Evolutionary conservation across 2,888 invertebrate genomes (phyloP).

Genomic region (Arge pagana): DNA sequence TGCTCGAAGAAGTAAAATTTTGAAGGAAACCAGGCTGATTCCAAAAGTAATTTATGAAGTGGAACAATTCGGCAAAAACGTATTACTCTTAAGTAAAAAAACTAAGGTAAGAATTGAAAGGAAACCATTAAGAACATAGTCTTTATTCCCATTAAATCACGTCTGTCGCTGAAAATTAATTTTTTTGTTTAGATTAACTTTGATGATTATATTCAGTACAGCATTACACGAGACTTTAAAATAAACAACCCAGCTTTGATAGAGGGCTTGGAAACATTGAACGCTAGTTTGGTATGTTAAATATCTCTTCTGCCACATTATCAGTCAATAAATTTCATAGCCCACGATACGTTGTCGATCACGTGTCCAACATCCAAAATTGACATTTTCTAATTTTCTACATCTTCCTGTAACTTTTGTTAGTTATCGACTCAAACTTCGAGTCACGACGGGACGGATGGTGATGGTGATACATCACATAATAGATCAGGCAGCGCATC

Average conservation of each 20-base stretch:
- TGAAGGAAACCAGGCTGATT: conserved; percentile 67
- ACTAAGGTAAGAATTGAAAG: conserved; percentile 59
- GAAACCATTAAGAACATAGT: background rate
- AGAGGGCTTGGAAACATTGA: conserved; percentile 60
- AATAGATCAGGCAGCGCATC: no score
- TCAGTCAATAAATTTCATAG: no score
- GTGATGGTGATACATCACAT: no score
- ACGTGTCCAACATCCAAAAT: no score
- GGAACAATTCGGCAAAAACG: conserved; percentile 67
- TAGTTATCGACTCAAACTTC: no score
- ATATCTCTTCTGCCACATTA: no score
- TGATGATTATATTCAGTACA: conserved; percentile 64
- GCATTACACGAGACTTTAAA: conserved; percentile 69
- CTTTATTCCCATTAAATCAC: background rate
- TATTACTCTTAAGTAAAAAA: conserved; percentile 65
- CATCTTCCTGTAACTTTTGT: no score
- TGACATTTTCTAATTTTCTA: no score
- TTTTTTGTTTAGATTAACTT: conserved; percentile 49
- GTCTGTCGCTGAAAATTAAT: background rate
- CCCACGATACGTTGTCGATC: no score
- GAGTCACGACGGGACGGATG: no score
- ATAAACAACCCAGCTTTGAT: conserved; percentile 62
- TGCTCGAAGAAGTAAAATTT: conserved; percentile 60
- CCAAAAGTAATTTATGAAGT: conserved; percentile 69
- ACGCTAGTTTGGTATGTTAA: conserved; percentile 46